Conservation (phyloP, 1,140 invertebrate species). For the Lepidurus apus region DNA sequence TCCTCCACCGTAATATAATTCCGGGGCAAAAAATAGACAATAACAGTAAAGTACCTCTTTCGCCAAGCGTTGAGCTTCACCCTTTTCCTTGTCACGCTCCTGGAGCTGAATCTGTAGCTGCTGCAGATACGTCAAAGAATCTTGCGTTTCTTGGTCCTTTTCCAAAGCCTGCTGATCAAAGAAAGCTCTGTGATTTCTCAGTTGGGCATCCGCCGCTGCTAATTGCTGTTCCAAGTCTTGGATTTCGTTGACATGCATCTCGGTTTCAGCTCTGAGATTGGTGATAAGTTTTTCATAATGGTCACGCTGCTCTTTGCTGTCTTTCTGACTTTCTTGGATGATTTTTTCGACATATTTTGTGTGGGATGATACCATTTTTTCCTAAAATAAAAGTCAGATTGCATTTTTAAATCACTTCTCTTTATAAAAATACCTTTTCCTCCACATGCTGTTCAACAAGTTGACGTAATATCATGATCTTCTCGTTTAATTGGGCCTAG, state of each 20-base stretch:
- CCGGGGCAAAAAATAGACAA: background rate
- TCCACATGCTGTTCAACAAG: background rate
- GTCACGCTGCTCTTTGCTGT: background rate
- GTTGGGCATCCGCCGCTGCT: conserved; percentile 5
- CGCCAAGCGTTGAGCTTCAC: background rate
- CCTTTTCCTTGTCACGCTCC: background rate
- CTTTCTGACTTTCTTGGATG: conserved; percentile 7
- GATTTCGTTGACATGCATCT: background rate
- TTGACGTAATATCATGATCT: background rate
- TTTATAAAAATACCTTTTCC: background rate
- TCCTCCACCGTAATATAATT: background rate
- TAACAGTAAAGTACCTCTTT: background rate
- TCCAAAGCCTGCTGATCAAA: background rate
- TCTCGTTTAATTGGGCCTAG: background rate
- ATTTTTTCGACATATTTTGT: background rate
- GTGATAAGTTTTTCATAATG: background rate
- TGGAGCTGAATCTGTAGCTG: background rate
- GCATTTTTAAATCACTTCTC: background rate
- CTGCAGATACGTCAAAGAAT: background rate
- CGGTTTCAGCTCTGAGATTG: background rate
- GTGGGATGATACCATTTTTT: background rate
- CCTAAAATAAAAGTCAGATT: background rate
- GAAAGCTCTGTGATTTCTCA: background rate
- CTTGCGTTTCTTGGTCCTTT: background rate
- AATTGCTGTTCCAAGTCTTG: background rate